phyloP scores from a whole-genome alignment of 53 echinoderm and acorn worm species.

The Actinopyga echinites region DNA sequence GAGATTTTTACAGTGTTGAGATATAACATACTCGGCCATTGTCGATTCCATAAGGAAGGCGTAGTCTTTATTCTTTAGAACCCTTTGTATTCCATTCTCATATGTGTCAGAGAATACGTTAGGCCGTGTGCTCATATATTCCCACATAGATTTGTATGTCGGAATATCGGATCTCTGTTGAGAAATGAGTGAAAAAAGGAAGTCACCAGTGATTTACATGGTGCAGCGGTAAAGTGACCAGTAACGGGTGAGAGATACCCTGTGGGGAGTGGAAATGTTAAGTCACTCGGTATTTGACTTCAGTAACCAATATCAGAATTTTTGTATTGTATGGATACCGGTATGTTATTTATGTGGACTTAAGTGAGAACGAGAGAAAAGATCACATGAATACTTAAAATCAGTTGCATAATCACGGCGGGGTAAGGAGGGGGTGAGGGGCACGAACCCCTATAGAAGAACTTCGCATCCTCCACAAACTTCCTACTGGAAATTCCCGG shows the following conservation, averaged over 20 bases:
- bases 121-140: conserved; percentile 74
- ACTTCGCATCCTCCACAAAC: too few relatives aligned
- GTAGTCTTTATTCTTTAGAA: conserved; percentile 78
- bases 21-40: conserved; percentile 84
- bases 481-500: too few relatives aligned
- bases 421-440: too few relatives aligned
- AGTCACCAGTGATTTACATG: neutral
- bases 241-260: too few relatives aligned
- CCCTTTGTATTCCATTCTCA: conserved; percentile 75
- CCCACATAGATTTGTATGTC: conserved; percentile 89
- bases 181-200: neutral
- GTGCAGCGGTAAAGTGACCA: neutral
- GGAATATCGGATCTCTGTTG: conserved; percentile 90
- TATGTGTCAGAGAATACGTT: conserved; percentile 87
- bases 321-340: too few relatives aligned
- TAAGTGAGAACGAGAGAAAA: too few relatives aligned
- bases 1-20: conserved; percentile 82
- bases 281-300: too few relatives aligned
- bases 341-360: too few relatives aligned
- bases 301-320: too few relatives aligned
- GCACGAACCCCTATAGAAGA: too few relatives aligned
- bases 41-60: conserved; percentile 98
- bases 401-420: too few relatives aligned
- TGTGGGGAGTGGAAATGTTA: neutral
- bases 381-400: too few relatives aligned